Percentiles rank a stretch among this genome's conserved stretches.
phyloP scores from a whole-genome alignment of 2,888 invertebrate genomes.

The Brachypalpus laphriformis region DNA sequence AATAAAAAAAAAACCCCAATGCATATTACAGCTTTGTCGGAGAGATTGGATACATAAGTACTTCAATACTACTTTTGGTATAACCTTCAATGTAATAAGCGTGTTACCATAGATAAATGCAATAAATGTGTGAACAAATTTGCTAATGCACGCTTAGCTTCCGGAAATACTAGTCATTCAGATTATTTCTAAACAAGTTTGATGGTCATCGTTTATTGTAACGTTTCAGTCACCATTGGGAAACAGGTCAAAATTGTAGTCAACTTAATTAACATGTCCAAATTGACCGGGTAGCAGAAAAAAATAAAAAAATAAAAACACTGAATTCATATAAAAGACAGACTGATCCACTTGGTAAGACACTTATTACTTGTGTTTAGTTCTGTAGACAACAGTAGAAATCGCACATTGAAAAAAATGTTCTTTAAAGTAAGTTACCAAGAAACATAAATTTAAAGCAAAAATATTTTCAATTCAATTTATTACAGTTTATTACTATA shows the following conservation, averaged over 20 bases:
- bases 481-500: background rate
- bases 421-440: background rate
- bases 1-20: too few relatives aligned
- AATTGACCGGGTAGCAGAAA: too few relatives aligned
- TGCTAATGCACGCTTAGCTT: background rate
- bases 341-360: background rate
- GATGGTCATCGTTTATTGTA: background rate
- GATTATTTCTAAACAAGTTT: background rate
- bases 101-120: too few relatives aligned
- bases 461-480: background rate
- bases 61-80: too few relatives aligned
- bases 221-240: background rate
- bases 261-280: background rate
- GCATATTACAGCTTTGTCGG: too few relatives aligned
- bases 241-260: background rate
- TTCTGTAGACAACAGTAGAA: background rate
- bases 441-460: background rate
- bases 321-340: conserved; percentile 2
- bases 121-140: too few relatives aligned
- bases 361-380: background rate
- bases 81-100: too few relatives aligned
- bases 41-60: too few relatives aligned
- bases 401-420: background rate
- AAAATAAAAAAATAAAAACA: too few relatives aligned
- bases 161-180: background rate